These are phyloP conservation scores for Parazoanthus swiftii DNA, from an alignment of 92 coral and sea anemone genomes.

Conservation along the genomic window DNA sequence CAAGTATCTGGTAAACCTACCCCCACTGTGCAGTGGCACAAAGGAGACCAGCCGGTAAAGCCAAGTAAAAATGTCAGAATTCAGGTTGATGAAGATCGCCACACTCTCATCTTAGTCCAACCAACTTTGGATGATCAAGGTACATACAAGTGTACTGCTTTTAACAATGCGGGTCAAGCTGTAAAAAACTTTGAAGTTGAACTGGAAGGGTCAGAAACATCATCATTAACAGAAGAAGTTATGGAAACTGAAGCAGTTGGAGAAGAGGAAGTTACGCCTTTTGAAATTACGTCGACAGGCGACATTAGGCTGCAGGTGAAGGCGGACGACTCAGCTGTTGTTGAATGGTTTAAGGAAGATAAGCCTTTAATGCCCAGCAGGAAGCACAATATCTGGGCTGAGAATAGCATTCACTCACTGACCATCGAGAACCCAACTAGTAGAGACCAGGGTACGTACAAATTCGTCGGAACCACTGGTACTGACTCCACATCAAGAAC, in stretches of 20 bases:
- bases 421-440: slow-evolving; percentile 63
- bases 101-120: slow-evolving; percentile 45
- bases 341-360: slow-evolving; percentile 89
- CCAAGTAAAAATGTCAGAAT: slow-evolving; percentile 47
- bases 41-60: slow-evolving; percentile 37
- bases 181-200: slow-evolving; percentile 73
- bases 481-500: slow-evolving; percentile 44
- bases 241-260: slow-evolving; percentile 2
- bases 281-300: slow-evolving; percentile 29
- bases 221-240: slow-evolving; percentile 25
- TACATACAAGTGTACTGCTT: slow-evolving; percentile 48
- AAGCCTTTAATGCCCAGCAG: slow-evolving; percentile 59
- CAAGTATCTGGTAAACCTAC: slow-evolving; percentile 50
- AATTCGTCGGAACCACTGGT: slow-evolving; percentile 65
- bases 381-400: slow-evolving; percentile 62
- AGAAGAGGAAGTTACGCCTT: slow-evolving; percentile 28
- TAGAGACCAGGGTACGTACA: slow-evolving; percentile 78
- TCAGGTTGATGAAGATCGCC: slow-evolving; percentile 47
- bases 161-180: slow-evolving; percentile 48
- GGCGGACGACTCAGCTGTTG: slow-evolving; percentile 53
- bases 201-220: slow-evolving; percentile 55
- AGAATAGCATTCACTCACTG: slow-evolving; percentile 65
- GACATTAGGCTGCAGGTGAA: slow-evolving; percentile 30
- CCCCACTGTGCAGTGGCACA: slow-evolving; percentile 55
- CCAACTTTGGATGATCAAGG: slow-evolving; percentile 59